Base-by-base conservation (phyloP, 2,888 invertebrate genomes). In the Eupithecia insigniata region DNA sequence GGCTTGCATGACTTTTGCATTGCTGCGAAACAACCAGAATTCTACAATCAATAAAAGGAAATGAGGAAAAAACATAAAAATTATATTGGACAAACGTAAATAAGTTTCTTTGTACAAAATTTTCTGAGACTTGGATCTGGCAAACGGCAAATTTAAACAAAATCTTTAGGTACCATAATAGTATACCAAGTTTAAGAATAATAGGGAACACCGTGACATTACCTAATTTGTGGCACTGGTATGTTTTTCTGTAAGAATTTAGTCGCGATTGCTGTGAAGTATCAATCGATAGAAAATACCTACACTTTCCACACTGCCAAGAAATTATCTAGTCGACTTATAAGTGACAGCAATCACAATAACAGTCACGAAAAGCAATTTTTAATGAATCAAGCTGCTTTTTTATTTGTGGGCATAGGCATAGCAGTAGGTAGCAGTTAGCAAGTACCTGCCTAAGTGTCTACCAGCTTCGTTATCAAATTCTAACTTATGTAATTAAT, bases 1-100 rank as follows among this genome's bases (percentile, higher is more conserved):
- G 66, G 89, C 79, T 91, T 91, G 82, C 92, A 93, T 30, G 90
- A 87, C 77, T 93, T 93, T 81, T 90, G 90, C 79, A 93, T 89
- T 30, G 90, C 93, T 93, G 83, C 2, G 80, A 84, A 26, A 71
- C 14, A 72, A 22, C 22, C 61, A 61, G 3, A 28, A 39, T 64
- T 14, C 16, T 22, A 28, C 14, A 28, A 28, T 18, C 28, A 60
- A 16, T 28, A 14, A 30, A 26, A 60, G 7, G 2, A 16, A 58
- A 28, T 12, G 10, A 36, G 22, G n/a, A 16, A 43, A 43, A n/a
- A 7, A 18, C 1, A 43, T n/a, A 7, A 43, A 43, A 43, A 43
- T 43, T 39, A 39, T n/a, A 46, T 46, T 46, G 46, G 46, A 46
- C 6, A 28, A 28, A 55, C 55, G 55, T 26, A 26, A 26, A 26